A percentile compares a stretch with the other conserved stretches of the same genome.
These are phyloP conservation scores for Pyralis farinalis DNA, from an alignment of 2,888 invertebrate species.

Conservation along the genomic window DNA sequence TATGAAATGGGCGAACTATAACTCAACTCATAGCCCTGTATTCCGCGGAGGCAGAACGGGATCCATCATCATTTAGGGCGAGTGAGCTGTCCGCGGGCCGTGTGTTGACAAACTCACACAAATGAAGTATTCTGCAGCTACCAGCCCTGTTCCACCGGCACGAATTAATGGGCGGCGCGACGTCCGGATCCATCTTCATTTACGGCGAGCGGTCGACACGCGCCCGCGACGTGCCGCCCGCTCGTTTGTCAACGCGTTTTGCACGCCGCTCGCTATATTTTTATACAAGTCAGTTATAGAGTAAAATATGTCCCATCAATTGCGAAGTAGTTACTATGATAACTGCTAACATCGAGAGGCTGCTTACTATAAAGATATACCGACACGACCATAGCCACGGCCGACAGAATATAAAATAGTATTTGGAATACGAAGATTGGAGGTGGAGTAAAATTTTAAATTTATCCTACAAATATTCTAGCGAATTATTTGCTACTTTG, in stretches of 20 bases:
- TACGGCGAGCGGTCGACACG: slow-evolving; percentile 1
- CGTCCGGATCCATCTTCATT: slow-evolving; percentile 29
- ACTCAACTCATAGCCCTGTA: neutral
- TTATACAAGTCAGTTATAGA: slow-evolving; percentile 1
- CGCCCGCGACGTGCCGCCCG: slow-evolving; percentile 5
- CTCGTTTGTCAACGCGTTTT: slow-evolving; percentile 10
- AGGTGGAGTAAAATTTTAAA: no score
- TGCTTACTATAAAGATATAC: no score
- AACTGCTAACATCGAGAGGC: no score
- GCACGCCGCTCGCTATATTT: slow-evolving; percentile 1
- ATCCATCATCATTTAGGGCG: neutral
- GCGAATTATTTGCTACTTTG: no score
- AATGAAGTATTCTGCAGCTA: neutral
- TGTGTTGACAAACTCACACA: neutral
- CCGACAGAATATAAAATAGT: no score
- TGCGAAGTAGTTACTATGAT: no score
- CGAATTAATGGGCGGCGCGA: neutral
- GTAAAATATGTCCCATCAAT: no score
- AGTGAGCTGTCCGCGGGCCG: neutral
- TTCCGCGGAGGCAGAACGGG: neutral
- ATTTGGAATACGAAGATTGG: no score
- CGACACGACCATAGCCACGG: no score
- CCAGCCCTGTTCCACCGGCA: neutral
- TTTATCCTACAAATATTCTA: no score
- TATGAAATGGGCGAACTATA: no score